Evolutionary conservation across 2,113 vertebrate genomes (phyloP), one percentile per base, ranked within the genome.

Genomic region (Clarias batrachus): DNA sequence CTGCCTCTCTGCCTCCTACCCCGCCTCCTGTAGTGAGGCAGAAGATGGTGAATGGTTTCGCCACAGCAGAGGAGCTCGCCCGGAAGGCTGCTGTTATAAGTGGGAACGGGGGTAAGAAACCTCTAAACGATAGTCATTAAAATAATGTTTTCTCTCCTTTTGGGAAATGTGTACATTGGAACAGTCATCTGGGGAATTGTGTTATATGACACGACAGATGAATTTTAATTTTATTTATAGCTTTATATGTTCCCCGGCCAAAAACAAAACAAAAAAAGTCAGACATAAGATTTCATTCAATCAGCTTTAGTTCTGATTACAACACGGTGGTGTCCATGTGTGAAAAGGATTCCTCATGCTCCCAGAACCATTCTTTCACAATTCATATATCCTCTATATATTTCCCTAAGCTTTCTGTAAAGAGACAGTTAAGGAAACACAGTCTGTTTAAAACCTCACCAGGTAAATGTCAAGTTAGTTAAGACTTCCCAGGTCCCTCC

Each of bases 1-100:
- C 98, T 1, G 98, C 98, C 86, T 99, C 98, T 52, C 96, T 99
- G 83, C 98, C 98, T 81, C 98, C 98, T 81, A 99, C 98, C 0
- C 98, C 98, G 0, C 98, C 98, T 0, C 98, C 98, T 0, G 94
- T 97, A 25, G 93, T 94, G 21, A 96, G 96, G 90, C 97, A 97
- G 95, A 99, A 99, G 89, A 91, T 99, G 92, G 93, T 97, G 19
- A 99, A 99, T 2, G 97, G 98, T 88, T 99, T 97, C 0, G 97
- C 97, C 62, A 96, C 97, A 0, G 96, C 96, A 0, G 97, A 99
- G 90, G 97, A 99, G 65, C 96, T 99, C 85, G 90, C 95, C 66
- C 94, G 96, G 80, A 99, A 97, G 93, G 96, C 97, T 59, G 97
- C 92, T 33, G 94, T 96, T 65, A 87, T 97, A n/a, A 93, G 92